Evolutionary conservation across 2,888 invertebrate genomes (phyloP), one percentile per base, ranked within the genome.

Genomic region (Drosophila falleni): DNA sequence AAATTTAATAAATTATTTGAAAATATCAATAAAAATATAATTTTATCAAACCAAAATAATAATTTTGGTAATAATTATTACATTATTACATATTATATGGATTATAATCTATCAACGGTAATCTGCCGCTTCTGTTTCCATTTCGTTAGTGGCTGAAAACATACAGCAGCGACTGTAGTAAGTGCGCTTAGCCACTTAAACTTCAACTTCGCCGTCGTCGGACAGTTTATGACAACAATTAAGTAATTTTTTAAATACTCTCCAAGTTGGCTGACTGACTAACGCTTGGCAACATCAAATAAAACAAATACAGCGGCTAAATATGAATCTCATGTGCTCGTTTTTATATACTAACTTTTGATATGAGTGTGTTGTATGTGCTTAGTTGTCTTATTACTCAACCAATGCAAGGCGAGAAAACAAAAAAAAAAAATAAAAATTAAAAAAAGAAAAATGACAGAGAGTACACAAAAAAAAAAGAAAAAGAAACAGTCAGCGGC

Each of bases 171-270:
- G 64, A 82, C 66, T 83, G 77, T 78, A 5, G n/a, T 55, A 67
- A 77, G 54, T 77, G 63, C 62, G 73, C 73, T 77, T 66, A 63
- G 68, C 62, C 74, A 69, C 61, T 63, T 77, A 47, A 74, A 70
- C 74, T 68, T 78, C 54, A 67, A 74, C 65, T 71, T 74, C 59
- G 31, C 55, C 56, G 76, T 44, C 58, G 63, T 37, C 60, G 68
- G 73, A 75, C 83, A 80, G 76, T 87, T 87, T 85, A 86, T 82
- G 85, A 77, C 88, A 81, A 85, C 85, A 86, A 86, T 85, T 85
- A 85, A 85, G 85, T 85, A 87, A 85, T 85, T 87, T 85, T 84
- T 85, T 87, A 78, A 87, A 84, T 78, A 81, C 85, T 78, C 75
- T 66, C 65, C 72, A 69, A 73, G 65, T 60, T 68, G 70, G 29